phyloP scores from a whole-genome alignment of 2,797 vertebrate species.

The Dendrocincla tyrannina region DNA sequence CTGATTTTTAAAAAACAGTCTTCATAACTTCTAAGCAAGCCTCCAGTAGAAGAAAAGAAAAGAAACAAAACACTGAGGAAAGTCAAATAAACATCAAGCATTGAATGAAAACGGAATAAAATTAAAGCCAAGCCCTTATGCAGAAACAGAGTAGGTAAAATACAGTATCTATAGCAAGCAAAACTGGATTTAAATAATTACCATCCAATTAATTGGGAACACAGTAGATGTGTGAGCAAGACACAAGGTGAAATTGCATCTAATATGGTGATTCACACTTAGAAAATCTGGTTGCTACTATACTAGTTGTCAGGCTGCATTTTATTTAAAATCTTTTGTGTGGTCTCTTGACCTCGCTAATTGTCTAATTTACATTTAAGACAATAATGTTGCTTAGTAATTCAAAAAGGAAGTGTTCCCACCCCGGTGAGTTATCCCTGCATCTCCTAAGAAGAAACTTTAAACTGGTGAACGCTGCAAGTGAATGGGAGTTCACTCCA shows the following conservation, averaged over 20 bases:
- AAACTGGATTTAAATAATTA: not conserved
- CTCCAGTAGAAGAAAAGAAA: not conserved
- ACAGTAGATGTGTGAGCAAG: not conserved
- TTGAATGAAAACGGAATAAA: not conserved
- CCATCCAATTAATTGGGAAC: not conserved
- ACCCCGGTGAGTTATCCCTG: not conserved
- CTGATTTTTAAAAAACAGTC: not conserved
- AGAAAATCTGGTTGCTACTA: conserved; percentile 22
- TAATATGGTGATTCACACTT: conserved; percentile 27
- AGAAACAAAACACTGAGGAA: not conserved
- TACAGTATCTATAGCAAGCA: not conserved
- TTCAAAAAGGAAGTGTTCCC: conserved; percentile 50
- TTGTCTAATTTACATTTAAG: conserved; percentile 60
- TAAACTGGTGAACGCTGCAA: conserved; percentile 36
- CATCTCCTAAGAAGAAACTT: conserved; percentile 38
- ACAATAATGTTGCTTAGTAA: conserved; percentile 45
- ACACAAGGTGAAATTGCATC: not conserved
- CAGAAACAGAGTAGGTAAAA: not conserved
- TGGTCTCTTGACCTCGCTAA: conserved; percentile 40
- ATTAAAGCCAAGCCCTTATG: not conserved
- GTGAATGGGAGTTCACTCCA: conserved; percentile 18
- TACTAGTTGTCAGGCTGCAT: conserved; percentile 20
- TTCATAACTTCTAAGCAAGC: not conserved
- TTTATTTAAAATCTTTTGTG: conserved; percentile 67
- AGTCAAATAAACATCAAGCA: not conserved